Base-by-base conservation (phyloP, 2,888 invertebrate species). In the Pocota personata region DNA sequence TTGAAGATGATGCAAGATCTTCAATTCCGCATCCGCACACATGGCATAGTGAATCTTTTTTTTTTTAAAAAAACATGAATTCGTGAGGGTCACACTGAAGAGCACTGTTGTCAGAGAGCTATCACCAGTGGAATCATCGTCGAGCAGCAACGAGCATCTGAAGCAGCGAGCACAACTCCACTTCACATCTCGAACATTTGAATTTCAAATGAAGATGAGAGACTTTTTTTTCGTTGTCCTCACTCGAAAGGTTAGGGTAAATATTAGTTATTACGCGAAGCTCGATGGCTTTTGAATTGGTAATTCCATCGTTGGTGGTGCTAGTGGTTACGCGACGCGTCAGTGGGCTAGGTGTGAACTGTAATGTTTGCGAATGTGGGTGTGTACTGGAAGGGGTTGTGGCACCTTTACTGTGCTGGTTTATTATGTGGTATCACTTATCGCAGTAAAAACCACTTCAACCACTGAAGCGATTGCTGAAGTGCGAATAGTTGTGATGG, bases 281-380 rank as follows among this genome's bases (percentile, higher is more conserved):
- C 52, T 76, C 71, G 76, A 82, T 82, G 66, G 66, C 66, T 71
- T 77, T 82, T 71, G 71, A 72, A 82, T 82, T 77, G 82, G 50
- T 76, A 66, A 72, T 72, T 58, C 43, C 50, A 50, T 48, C 57
- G 62, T 37, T 72, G 71, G 40, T 21, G 62, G 48, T 64, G 62
- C 10, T 37, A 67, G 50, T 27, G 58, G 57, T 46, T 71, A 35
- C 10, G 50, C 73, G 35, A 24, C 19, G 57, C 21, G 24, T 1
- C 27, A 32, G 19, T 43, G 55, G 43, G 21, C 14, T 60, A 71
- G 78, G 69, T 69, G 78, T 69, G 78, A 78, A 78, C 50, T 46
- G 24, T 55, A 37, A 50, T 78, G 62, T 78, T 69, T 78, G 60
- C 32, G 16, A 30, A 30, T 21, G 37, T 27, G 37, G 52, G 55